Conservation (phyloP, 2,888 invertebrate genomes). For the Chymomyza procnemis region DNA sequence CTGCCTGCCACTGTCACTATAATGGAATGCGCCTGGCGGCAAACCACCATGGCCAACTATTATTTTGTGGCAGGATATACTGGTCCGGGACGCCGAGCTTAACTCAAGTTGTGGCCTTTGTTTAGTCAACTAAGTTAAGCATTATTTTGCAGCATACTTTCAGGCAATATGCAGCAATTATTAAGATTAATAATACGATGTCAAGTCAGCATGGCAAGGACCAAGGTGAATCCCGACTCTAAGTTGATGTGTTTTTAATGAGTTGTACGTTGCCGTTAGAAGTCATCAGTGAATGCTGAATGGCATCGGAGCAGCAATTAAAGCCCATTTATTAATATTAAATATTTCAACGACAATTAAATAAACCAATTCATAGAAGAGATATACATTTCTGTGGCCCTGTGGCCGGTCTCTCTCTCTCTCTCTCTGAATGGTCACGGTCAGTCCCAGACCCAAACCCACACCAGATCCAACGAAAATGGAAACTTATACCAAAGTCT, state of each 20-base stretch:
- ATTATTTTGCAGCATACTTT: slow-evolving; percentile 54
- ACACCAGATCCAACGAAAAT: not conserved
- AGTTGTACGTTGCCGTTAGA: slow-evolving; percentile 32
- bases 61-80: not conserved
- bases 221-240: not conserved
- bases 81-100: not conserved
- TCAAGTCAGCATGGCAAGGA: not conserved
- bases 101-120: slow-evolving; percentile 29
- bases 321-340: slow-evolving; percentile 72
- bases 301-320: slow-evolving; percentile 52
- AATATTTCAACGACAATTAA: slow-evolving; percentile 70
- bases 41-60: not conserved
- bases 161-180: slow-evolving; percentile 54
- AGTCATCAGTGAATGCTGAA: slow-evolving; percentile 10
- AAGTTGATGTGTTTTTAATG: slow-evolving; percentile 68
- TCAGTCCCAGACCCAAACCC: not conserved
- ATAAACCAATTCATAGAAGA: slow-evolving; percentile 56
- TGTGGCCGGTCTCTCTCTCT: slow-evolving; percentile 14
- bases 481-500: slow-evolving; percentile 3
- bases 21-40: not conserved
- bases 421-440: not conserved
- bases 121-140: slow-evolving; percentile 36
- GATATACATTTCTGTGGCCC: slow-evolving; percentile 47
- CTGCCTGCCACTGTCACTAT: not conserved
- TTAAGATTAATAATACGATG: slow-evolving; percentile 67